These are phyloP conservation scores for Latheticus oryzae DNA, from an alignment of 2,888 invertebrate genomes.

Conservation along the genomic window DNA sequence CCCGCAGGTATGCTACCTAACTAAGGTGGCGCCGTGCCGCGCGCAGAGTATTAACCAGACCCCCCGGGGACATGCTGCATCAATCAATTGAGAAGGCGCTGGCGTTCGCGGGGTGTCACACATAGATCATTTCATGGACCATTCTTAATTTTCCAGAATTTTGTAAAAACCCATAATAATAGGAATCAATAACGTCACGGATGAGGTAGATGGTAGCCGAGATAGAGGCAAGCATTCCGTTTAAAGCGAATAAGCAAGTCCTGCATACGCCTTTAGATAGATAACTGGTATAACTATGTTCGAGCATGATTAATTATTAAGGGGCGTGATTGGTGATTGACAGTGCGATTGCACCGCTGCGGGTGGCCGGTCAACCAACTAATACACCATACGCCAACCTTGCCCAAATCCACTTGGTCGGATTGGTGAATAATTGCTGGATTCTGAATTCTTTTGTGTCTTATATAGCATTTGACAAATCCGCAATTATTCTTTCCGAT, in stretches of 20 bases:
- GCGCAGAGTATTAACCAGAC: conserved; percentile 59
- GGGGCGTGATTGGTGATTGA: conserved; percentile 66
- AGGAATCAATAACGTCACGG: conserved; percentile 26
- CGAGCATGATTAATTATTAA: conserved; percentile 64
- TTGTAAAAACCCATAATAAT: too few relatives aligned
- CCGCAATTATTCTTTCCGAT: conserved; percentile 13
- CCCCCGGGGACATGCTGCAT: conserved; percentile 46
- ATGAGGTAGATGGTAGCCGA: conserved; percentile 23
- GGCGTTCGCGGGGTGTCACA: conserved; percentile 1
- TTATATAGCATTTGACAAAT: conserved; percentile 5
- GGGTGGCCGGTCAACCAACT: conserved; percentile 58
- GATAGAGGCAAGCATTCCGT: conserved; percentile 38
- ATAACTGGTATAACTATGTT: conserved; percentile 52
- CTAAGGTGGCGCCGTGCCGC: conserved; percentile 59
- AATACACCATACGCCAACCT: conserved; percentile 30
- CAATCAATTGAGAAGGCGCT: conserved; percentile 35
- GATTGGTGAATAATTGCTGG: neutral
- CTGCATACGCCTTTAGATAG: conserved; percentile 43
- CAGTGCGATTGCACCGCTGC: conserved; percentile 64
- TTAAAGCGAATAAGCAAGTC: conserved; percentile 37
- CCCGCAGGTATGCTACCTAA: conserved; percentile 61
- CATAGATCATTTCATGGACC: too few relatives aligned
- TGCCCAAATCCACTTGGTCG: neutral
- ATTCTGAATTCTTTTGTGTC: conserved; percentile 2
- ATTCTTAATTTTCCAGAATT: too few relatives aligned